Evolutionary conservation across 2,888 invertebrate species (phyloP), one percentile per base, ranked within the genome.

Genomic region (Plebejus anna): DNA sequence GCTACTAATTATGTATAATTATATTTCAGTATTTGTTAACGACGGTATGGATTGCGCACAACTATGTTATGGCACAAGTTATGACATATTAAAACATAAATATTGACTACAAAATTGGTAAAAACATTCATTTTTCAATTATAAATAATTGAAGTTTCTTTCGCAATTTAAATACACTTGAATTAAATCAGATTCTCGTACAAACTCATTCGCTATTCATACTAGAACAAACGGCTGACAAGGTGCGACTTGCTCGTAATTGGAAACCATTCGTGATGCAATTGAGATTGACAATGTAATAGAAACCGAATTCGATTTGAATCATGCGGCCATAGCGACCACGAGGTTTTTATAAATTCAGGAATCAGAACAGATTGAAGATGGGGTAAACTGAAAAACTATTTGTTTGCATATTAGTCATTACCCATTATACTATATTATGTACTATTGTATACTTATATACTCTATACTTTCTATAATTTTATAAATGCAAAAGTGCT

Each of bases 231-330:
- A 32, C 66, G 32, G 13, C 66, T 66, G 32, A 66, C 36, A 66
- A 36, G 32, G 32, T 66, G 32, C 32, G 32, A 66, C 32, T 66
- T 66, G 66, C 13, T 13, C 11, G 32, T 66, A 32, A 66, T 66
- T 66, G 66, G 66, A 66, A 36, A 36, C 66, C 66, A 66, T 66
- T 66, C 13, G 32, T 36, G 66, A 5, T 66, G 66, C 32, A 66
- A 66, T 66, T 66, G 66, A 66, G 36, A 66, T 66, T 66, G 66
- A 66, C 36, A 66, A 36, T 66, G 66, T 66, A 36, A 66, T 36
- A 16, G 66, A 66, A 66, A 66, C 66, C 66, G 32, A 66, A 61
- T 61, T 9, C 1, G 61, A 61, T 61, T 61, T 28, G 28, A 61
- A 61, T 61, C 22, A 59, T 22, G n/a, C 59, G 22, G 22, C 59